A percentile compares a stretch with the other conserved stretches of the same genome.
phyloP scores from a whole-genome alignment of 2,113 vertebrate genomes.

The Rhagologus leucostigma region DNA sequence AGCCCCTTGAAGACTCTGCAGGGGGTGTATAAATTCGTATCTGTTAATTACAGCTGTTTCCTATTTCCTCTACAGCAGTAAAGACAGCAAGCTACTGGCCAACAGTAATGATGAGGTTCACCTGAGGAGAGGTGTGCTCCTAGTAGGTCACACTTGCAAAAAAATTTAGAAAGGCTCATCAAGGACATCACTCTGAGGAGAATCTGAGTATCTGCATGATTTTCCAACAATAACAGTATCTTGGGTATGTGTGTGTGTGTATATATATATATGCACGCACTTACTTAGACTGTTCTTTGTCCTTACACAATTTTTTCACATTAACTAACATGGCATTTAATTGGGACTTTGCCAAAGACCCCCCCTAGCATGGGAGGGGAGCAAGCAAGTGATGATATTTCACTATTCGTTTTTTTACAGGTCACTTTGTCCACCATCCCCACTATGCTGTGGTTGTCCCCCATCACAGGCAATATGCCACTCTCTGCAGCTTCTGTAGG shows the following conservation, averaged over 20 bases:
- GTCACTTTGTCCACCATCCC: fast-evolving
- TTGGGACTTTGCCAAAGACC: background rate
- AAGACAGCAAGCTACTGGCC: background rate
- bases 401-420: background rate
- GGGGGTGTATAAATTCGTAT: background rate
- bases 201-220: background rate
- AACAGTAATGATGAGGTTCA: background rate
- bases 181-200: background rate
- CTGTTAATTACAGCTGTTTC: background rate
- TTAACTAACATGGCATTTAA: background rate
- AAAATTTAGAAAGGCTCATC: background rate
- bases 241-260: fast-evolving
- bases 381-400: background rate
- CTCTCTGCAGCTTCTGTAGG: background rate
- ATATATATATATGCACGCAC: background rate
- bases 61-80: background rate
- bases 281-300: background rate
- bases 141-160: background rate
- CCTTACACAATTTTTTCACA: background rate
- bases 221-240: background rate
- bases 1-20: background rate
- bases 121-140: background rate
- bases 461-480: fast-evolving
- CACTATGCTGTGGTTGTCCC: fast-evolving
- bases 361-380: background rate